A percentile compares a stretch with the other conserved stretches of the same genome.
Conservation (phyloP, 2,113 vertebrate genomes). For the Ageneiosus marmoratus region DNA sequence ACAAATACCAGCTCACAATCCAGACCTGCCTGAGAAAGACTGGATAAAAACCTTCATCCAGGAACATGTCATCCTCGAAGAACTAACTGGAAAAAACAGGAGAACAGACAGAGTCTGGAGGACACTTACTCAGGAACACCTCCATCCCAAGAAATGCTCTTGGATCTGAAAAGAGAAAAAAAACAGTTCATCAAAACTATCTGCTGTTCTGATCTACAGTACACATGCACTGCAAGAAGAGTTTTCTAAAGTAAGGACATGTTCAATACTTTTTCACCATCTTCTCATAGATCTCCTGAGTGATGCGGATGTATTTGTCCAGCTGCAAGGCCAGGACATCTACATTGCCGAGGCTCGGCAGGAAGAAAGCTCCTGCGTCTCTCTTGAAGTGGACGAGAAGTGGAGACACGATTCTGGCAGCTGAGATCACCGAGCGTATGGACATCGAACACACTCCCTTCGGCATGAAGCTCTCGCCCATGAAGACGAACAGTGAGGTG, state of each 20-base stretch:
- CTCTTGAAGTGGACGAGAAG: conserved; percentile 67
- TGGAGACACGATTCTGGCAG: conserved; percentile 54
- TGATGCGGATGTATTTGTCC: conserved; percentile 63
- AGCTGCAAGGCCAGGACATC: conserved; percentile 65
- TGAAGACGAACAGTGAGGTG: conserved; percentile 68
- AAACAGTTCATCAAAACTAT: background rate
- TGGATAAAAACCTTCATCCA: no score
- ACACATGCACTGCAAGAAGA: background rate
- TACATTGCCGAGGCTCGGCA: conserved; percentile 59
- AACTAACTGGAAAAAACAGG: background rate
- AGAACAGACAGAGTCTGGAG: background rate
- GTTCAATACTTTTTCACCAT: conserved; percentile 38
- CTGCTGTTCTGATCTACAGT: background rate
- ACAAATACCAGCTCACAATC: no score
- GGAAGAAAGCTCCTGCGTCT: conserved; percentile 60
- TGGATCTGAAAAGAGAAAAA: conserved; percentile 36
- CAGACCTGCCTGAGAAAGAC: no score
- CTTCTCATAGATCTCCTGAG: conserved; percentile 55
- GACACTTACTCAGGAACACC: conserved; percentile 29
- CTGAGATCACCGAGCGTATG: conserved; percentile 53
- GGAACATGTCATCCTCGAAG: background rate
- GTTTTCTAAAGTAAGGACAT: background rate
- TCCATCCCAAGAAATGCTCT: conserved; percentile 5
- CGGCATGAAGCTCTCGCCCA: conserved; percentile 51
- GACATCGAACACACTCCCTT: conserved; percentile 19